A percentile compares a stretch with the other conserved stretches of the same genome.
Evolutionary conservation across 2,797 vertebrate genomes (phyloP).

Genomic region (Micropoecilia bifurca): DNA sequence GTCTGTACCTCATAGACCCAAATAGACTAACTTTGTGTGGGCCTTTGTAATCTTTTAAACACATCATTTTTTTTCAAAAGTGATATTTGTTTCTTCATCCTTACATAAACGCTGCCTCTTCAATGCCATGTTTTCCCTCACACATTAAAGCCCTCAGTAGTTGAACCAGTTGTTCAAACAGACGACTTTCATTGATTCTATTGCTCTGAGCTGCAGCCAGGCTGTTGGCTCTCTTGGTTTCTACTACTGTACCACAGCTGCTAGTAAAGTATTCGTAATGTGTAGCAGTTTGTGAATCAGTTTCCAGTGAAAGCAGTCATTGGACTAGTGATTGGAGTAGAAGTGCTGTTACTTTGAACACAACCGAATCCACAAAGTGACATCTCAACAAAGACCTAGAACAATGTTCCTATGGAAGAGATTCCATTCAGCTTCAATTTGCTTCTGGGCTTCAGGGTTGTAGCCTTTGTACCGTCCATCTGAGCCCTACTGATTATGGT

Average conservation of each 20-base stretch:
- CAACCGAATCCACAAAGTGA: neutral
- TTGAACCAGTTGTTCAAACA: neutral
- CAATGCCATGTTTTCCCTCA: neutral
- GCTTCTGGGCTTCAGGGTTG: slow-evolving; percentile 11
- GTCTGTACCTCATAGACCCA: neutral
- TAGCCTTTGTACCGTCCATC: neutral
- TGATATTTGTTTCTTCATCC: neutral
- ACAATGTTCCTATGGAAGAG: neutral
- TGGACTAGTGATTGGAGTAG: neutral
- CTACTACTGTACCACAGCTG: neutral
- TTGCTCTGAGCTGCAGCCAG: neutral
- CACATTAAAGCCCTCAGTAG: neutral
- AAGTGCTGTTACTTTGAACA: neutral
- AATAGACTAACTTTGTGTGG: neutral
- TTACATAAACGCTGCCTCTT: neutral
- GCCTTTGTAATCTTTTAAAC: neutral
- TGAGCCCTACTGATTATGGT: neutral
- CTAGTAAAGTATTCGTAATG: neutral
- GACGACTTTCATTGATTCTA: neutral
- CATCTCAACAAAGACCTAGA: neutral
- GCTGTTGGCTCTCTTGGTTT: neutral
- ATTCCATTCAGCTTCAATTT: neutral
- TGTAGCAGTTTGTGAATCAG: neutral
- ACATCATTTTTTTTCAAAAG: neutral
- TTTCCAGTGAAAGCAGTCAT: neutral